Percentiles rank a stretch among this genome's conserved stretches.
Evolutionary conservation across 2,888 invertebrate species (phyloP).

Genomic region (Epiblema foenella): DNA sequence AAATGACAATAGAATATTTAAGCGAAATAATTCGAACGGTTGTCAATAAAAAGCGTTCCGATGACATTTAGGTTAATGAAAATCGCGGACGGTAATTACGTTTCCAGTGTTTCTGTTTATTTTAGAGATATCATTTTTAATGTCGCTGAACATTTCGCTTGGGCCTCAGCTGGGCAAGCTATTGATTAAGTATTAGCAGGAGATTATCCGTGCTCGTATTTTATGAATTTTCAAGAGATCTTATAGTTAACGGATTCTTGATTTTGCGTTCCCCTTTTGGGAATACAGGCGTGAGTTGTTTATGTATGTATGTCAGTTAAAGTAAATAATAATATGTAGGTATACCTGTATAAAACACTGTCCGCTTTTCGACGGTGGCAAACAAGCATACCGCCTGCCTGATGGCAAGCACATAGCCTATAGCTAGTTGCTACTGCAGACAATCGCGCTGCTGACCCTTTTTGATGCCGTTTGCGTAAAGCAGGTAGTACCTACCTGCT

Average conservation of each 20-base stretch:
- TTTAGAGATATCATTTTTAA: conserved; percentile 12
- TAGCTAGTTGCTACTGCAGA: too few species aligned
- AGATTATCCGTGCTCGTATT: conserved; percentile 26
- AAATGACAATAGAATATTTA: conserved; percentile 28
- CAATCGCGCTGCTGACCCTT: too few species aligned
- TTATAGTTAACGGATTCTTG: conserved; percentile 32
- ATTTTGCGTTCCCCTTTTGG: conserved; percentile 29
- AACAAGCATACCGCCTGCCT: too few species aligned
- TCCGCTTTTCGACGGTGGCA: not conserved
- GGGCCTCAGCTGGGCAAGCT: not conserved
- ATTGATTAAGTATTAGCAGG: conserved; percentile 36
- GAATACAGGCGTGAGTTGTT: too few species aligned
- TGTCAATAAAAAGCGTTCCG: conserved; percentile 24
- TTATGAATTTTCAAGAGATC: conserved; percentile 19
- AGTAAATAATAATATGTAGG: too few species aligned
- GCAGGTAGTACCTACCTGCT: not conserved
- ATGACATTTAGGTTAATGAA: conserved; percentile 35
- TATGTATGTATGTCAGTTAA: too few species aligned
- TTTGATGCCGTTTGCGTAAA: too few species aligned
- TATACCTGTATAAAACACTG: too few species aligned
- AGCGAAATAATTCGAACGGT: conserved; percentile 19
- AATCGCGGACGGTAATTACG: conserved; percentile 21
- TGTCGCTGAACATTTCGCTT: conserved; percentile 5
- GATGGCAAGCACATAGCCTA: too few species aligned
- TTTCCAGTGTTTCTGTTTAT: conserved; percentile 10